Conservation (phyloP, 2,888 invertebrate species). For the Sinopyrophorus schimmeli region DNA sequence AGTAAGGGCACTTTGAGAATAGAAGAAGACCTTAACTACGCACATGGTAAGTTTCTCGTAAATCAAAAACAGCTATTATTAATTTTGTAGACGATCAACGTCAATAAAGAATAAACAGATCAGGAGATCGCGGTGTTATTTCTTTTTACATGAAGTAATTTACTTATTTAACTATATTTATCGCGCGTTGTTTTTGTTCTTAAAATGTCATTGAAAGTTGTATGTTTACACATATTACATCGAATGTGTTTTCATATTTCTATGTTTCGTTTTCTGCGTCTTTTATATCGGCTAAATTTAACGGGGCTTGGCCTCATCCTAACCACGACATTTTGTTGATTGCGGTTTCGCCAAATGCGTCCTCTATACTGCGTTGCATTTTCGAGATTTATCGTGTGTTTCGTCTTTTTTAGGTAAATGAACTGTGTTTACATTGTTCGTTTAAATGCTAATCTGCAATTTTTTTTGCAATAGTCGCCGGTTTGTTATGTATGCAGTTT, state of each 20-base stretch:
- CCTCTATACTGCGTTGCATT: background rate
- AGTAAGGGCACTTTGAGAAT: constrained; percentile 13
- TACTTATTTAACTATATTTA: background rate
- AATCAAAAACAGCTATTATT: background rate
- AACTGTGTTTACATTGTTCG: too few species aligned
- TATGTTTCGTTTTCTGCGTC: constrained; percentile 3
- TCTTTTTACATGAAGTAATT: background rate
- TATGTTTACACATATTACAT: background rate
- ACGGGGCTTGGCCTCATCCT: constrained; percentile 1
- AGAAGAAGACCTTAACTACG: constrained; percentile 15
- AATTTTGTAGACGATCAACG: background rate
- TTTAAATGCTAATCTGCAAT: too few species aligned
- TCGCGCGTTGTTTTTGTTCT: background rate
- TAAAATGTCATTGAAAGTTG: constrained; percentile 1
- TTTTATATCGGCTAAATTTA: constrained; percentile 2
- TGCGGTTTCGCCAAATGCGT: constrained; percentile 3
- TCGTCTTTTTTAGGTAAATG: too few species aligned
- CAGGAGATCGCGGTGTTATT: background rate
- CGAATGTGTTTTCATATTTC: constrained; percentile 4
- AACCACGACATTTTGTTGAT: constrained; percentile 1
- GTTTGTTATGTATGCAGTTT: too few species aligned
- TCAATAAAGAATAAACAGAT: background rate
- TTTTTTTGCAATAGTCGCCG: too few species aligned
- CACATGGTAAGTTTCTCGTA: constrained; percentile 2
- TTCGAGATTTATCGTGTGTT: background rate